A percentile compares a stretch with the other conserved stretches of the same genome.
Conservation (phyloP, 2,888 invertebrate genomes). For the Anagyrus pseudococci region DNA sequence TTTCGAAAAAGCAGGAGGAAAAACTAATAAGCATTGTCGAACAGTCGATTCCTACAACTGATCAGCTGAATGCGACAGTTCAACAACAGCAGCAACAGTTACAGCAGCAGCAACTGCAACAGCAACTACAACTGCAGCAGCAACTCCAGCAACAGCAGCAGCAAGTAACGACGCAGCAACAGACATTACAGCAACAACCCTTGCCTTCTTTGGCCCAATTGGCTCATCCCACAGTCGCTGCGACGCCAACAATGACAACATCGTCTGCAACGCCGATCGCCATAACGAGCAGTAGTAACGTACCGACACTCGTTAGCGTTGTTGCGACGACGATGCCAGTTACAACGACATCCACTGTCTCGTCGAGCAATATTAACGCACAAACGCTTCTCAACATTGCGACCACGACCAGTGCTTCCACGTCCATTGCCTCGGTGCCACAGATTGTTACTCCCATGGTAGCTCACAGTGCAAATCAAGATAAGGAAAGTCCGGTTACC, state of each 20-base stretch:
- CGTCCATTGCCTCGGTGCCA: slow-evolving; percentile 4
- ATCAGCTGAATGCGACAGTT: slow-evolving; percentile 41
- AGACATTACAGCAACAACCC: slow-evolving; percentile 37
- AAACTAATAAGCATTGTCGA: slow-evolving; percentile 41
- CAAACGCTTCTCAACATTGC: slow-evolving; percentile 9
- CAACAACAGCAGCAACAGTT: slow-evolving; percentile 23
- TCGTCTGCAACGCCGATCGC: slow-evolving; percentile 40
- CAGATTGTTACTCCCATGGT: neutral
- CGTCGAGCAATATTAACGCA: slow-evolving; percentile 60
- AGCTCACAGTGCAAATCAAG: neutral
- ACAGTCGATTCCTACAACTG: slow-evolving; percentile 41
- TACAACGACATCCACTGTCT: slow-evolving; percentile 28
- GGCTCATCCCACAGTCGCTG: neutral
- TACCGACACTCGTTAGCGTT: slow-evolving; percentile 28
- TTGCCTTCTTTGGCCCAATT: slow-evolving; percentile 34
- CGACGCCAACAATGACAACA: slow-evolving; percentile 35
- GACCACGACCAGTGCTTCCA: neutral
- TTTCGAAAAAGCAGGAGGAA: slow-evolving; percentile 40
- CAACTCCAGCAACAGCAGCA: slow-evolving; percentile 38
- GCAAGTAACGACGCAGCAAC: slow-evolving; percentile 42
- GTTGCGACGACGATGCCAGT: slow-evolving; percentile 33
- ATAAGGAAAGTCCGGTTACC: slow-evolving; percentile 27
- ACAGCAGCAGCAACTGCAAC: slow-evolving; percentile 43
- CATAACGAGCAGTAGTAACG: slow-evolving; percentile 32
- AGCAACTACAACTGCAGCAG: slow-evolving; percentile 39